Evolutionary conservation across 1,140 invertebrate genomes (phyloP).

Genomic region (Brachionus plicatilis): DNA sequence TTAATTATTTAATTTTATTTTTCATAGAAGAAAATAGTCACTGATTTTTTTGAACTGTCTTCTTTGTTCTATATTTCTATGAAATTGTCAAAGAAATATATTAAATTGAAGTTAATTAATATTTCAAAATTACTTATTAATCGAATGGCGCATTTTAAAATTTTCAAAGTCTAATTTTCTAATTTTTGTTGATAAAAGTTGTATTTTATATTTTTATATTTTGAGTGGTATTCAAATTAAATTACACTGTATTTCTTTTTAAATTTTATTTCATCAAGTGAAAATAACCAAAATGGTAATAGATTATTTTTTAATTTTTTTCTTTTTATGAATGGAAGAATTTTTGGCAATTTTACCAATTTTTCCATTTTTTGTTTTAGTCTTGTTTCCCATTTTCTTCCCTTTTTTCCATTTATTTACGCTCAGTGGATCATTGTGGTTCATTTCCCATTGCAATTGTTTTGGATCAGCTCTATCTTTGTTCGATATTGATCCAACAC

Average conservation of each 20-base stretch:
- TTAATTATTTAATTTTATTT: not conserved
- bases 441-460: conserved; percentile 35
- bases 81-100: too few relatives aligned
- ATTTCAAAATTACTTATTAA: too few relatives aligned
- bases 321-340: not conserved
- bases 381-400: not conserved
- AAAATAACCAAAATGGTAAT: not conserved
- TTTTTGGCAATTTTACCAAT: conserved; percentile 2
- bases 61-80: too few relatives aligned
- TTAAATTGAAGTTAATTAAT: too few relatives aligned
- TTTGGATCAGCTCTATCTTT: conserved; percentile 39
- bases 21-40: not conserved
- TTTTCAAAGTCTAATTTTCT: too few relatives aligned
- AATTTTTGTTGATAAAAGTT: too few relatives aligned
- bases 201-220: too few relatives aligned
- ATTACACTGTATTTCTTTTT: not conserved
- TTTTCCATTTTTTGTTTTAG: not conserved
- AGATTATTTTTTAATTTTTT: not conserved
- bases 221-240: not conserved
- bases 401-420: not conserved
- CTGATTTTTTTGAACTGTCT: too few relatives aligned
- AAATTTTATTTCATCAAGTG: not conserved
- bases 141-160: too few relatives aligned
- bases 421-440: not conserved
- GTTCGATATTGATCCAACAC: conserved; percentile 37